phyloP scores from a whole-genome alignment of 1,140 invertebrate genomes.

The Lepidurus arcticus region DNA sequence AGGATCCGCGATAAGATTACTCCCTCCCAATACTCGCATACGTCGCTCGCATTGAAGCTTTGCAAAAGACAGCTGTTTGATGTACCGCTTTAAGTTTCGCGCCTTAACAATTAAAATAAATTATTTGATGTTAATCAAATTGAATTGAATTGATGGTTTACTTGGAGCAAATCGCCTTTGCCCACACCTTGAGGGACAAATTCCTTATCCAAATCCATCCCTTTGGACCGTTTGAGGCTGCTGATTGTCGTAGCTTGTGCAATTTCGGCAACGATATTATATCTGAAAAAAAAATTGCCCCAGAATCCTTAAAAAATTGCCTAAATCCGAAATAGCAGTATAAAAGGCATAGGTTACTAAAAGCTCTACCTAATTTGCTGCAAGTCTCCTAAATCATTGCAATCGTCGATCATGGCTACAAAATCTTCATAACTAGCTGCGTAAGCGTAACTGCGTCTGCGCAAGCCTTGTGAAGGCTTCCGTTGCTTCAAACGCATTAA shows the following conservation, averaged over 20 bases:
- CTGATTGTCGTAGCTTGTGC: constrained; percentile 89
- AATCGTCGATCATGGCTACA: constrained; percentile 73
- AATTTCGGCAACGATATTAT: constrained; percentile 82
- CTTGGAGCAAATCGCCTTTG: constrained; percentile 51
- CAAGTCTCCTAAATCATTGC: constrained; percentile 70
- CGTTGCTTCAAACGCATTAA: constrained; percentile 73
- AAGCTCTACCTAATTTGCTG: constrained; percentile 63
- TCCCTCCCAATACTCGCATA: constrained; percentile 59
- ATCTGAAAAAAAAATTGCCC: constrained; percentile 49
- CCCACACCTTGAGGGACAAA: constrained; percentile 43
- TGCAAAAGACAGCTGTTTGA: constrained; percentile 65
- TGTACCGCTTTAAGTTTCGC: constrained; percentile 50
- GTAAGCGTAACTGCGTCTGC: constrained; percentile 74
- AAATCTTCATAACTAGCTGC: constrained; percentile 86
- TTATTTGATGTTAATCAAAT: not conserved
- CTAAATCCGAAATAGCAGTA: not conserved
- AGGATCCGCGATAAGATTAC: constrained; percentile 29
- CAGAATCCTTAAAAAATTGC: not conserved
- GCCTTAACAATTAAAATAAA: constrained; percentile 41
- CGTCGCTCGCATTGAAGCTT: constrained; percentile 76
- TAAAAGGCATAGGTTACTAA: not conserved
- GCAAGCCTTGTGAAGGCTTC: constrained; percentile 68
- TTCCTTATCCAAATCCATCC: constrained; percentile 62
- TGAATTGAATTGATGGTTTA: constrained; percentile 37
- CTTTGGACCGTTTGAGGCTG: constrained; percentile 77